phyloP scores from a whole-genome alignment of 2,113 vertebrate species.

The Polypterus senegalus region DNA sequence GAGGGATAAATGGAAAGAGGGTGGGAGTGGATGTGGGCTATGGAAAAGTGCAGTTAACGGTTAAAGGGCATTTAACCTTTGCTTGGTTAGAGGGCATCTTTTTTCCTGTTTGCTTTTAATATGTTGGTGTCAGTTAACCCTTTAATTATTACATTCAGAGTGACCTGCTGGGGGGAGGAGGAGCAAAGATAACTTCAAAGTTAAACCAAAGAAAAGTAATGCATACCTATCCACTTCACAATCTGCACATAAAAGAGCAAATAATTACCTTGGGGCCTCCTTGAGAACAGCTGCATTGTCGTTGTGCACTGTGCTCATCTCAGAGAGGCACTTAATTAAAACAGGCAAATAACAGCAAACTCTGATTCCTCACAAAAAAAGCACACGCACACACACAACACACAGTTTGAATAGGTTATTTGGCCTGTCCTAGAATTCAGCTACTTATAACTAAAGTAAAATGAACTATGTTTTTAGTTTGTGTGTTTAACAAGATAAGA shows the following conservation, averaged over 20 bases:
- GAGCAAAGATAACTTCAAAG: slow-evolving; percentile 23
- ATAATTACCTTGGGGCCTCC: slow-evolving; percentile 9
- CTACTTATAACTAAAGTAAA: too few species aligned
- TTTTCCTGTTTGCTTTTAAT: slow-evolving; percentile 17
- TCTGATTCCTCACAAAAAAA: too few species aligned
- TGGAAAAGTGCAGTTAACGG: not conserved
- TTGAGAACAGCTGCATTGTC: slow-evolving; percentile 8
- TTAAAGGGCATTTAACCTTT: slow-evolving; percentile 1
- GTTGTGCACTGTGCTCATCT: too few species aligned
- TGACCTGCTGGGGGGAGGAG: slow-evolving; percentile 9
- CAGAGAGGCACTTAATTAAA: too few species aligned
- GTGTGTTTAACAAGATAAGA: too few species aligned
- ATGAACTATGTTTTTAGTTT: too few species aligned
- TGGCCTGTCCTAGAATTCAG: too few species aligned
- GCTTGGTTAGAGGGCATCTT: slow-evolving; percentile 25
- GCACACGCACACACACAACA: too few species aligned
- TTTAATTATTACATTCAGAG: slow-evolving; percentile 18
- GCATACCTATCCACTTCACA: slow-evolving; percentile 19
- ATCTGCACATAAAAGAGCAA: slow-evolving; percentile 12
- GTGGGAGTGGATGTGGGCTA: too few species aligned
- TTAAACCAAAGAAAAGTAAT: slow-evolving; percentile 17
- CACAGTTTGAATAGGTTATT: too few species aligned
- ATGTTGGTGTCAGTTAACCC: slow-evolving; percentile 10
- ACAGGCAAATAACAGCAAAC: too few species aligned
- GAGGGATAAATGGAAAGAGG: slow-evolving; percentile 14